Evolutionary conservation across 2,888 invertebrate species (phyloP), one percentile per base, ranked within the genome.

Genomic region (Chalcis sispes): DNA sequence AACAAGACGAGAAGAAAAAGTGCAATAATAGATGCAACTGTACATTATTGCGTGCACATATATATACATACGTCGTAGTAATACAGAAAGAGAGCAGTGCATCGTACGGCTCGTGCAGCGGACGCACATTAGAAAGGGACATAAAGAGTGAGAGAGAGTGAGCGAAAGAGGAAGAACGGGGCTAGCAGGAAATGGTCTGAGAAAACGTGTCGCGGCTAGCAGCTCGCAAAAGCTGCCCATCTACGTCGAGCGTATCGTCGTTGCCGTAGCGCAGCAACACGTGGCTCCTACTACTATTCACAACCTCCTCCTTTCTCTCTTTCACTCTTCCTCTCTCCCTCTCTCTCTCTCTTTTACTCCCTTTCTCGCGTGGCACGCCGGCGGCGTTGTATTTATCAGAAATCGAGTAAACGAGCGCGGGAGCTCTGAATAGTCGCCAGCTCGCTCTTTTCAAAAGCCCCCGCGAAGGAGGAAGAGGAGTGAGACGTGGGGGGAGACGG

Each of bases 371-470:
- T 1, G 13, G 2, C 23, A 25, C 5, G 29, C 40, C 40, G 1
- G 1, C 5, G 29, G n/a, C 54, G 29, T 15, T 20, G 42, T 46
- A 59, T 75, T 70, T 75, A 75, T 75, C 75, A 75, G 75, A 65
- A 65, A 71, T 75, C 70, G 52, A 70, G 69, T 64, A 62, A 69
- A 69, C 62, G 74, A 74, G 54, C 62, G n/a, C 10, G 18, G n/a
- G 15, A 7, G 13, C 48, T 18, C 15, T 54, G 42, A 36, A 36
- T 58, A 18, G 20, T n/a, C 36, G 32, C 50, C n/a, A n/a, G n/a
- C 13, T 50, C 48, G 5, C 56, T 54, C 54, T 29, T 32, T 64
- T 48, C 13, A 36, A n/a, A 64, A 64, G 20, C 23, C 8, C 8
- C 29, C 10, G 62, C 27, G 23, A 42, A n/a, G n/a, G n/a, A n/a